Conservation (phyloP, 1,140 invertebrate genomes). For the Zaprionus kolodkinae region DNA sequence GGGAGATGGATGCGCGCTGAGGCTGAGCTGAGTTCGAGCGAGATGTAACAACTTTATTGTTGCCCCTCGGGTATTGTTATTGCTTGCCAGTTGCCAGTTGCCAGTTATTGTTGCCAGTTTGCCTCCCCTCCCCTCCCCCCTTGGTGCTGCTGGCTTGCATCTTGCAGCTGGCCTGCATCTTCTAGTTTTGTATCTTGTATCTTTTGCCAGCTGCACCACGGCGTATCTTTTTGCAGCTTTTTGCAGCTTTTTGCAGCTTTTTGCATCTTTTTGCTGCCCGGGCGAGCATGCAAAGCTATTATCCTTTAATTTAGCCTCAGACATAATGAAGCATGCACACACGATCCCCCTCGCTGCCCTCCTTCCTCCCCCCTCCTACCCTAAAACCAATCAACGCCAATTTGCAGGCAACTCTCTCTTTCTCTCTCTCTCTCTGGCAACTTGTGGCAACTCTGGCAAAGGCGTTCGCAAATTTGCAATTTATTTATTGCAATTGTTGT, state of each 20-base stretch:
- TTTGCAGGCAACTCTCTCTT: constrained; percentile 42
- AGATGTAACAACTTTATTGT: constrained; percentile 36
- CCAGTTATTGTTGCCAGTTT: constrained; percentile 11
- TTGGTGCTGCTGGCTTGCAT: not conserved
- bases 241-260: no score
- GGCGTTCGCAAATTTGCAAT: constrained; percentile 65
- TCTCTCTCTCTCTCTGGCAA: no score
- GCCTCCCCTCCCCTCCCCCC: no score
- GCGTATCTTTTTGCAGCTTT: constrained; percentile 32
- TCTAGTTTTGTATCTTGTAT: constrained; percentile 8
- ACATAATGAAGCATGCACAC: constrained; percentile 71
- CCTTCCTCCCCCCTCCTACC: not conserved
- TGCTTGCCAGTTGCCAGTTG: constrained; percentile 29
- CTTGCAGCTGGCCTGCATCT: constrained; percentile 11
- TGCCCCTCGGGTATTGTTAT: constrained; percentile 51
- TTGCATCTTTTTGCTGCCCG: constrained; percentile 26
- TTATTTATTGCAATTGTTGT: constrained; percentile 63
- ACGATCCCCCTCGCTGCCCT: not conserved
- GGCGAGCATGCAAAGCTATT: constrained; percentile 75
- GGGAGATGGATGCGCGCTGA: constrained; percentile 16
- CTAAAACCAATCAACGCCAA: constrained; percentile 75
- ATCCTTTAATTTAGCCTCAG: constrained; percentile 77
- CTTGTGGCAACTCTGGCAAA: constrained; percentile 47
- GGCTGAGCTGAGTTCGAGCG: constrained; percentile 8
- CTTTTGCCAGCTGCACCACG: not conserved